Conservation (phyloP, 2,888 invertebrate species). For the Patella ulyssiponensis region DNA sequence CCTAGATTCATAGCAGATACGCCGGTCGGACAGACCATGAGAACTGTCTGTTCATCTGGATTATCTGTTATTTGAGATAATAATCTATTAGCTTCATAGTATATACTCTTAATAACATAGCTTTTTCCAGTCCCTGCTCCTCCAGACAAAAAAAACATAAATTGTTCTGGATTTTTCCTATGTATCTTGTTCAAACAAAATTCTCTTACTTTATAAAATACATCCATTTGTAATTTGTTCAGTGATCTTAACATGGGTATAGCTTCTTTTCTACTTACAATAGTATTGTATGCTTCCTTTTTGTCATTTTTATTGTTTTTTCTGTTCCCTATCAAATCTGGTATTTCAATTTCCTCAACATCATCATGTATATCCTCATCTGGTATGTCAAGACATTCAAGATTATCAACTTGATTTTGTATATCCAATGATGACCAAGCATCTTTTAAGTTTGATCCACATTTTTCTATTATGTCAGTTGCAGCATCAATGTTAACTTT, state of each 20-base stretch:
- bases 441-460: slow-evolving; percentile 1
- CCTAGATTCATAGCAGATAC: slow-evolving; percentile 16
- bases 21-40: slow-evolving; percentile 6
- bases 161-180: slow-evolving; percentile 10
- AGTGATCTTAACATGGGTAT: slow-evolving; percentile 14
- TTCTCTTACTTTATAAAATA: slow-evolving; percentile 27
- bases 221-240: slow-evolving; percentile 15
- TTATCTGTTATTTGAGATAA: slow-evolving; percentile 5
- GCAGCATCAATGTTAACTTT: background rate
- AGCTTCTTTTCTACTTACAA: background rate
- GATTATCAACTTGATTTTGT: slow-evolving; percentile 7
- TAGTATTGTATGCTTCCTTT: background rate
- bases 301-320: background rate
- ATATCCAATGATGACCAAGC: slow-evolving; percentile 11
- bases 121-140: slow-evolving; percentile 24
- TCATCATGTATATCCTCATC: background rate
- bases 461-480: background rate
- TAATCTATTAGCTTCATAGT: slow-evolving; percentile 23
- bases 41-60: slow-evolving; percentile 18
- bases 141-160: slow-evolving; percentile 24
- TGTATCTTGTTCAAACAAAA: slow-evolving; percentile 20
- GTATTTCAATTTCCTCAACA: background rate
- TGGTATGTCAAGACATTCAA: background rate
- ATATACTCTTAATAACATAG: slow-evolving; percentile 19
- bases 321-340: background rate